Base-by-base conservation (phyloP, 2,113 vertebrate genomes). In the Galemys pyrenaicus region DNA sequence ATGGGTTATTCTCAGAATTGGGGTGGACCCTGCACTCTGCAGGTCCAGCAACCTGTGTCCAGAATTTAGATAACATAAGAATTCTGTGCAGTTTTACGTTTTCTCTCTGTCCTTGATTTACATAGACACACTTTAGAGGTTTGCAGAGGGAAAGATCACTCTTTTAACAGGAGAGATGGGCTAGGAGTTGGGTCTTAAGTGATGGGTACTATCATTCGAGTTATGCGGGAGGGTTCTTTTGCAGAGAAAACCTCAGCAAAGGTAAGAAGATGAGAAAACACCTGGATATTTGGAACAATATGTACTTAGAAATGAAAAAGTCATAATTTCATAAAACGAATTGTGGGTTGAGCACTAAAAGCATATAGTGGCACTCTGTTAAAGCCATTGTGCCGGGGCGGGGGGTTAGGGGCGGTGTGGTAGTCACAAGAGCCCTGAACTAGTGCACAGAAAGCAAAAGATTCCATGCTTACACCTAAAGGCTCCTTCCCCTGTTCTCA, bases 231-330 rank as follows among this genome's bases (percentile, higher is more conserved):
- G 44, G 49, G 19, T 2, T 89, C 93, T 89, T 74, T 79, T 67
- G 20, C 5, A 87, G 75, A 84, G 8, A 28, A 16, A 89, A 74
- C 6, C 70, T 44, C 22, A 77, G n/a, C 3, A 51, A 93, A 95
- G 9, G 37, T 78, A 84, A 62, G 32, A 68, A 82, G 22, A 39
- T 37, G 11, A 7, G 20, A 83, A 89, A 62, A 74, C 20, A 77
- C 24, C 56, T 68, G 49, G 10, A 7, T 95, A 64, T 73, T 71
- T 75, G 41, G 56, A 35, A 77, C 3, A 91, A 51, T 87, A 78
- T 80, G 16, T 41, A 39, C 70, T 88, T 79, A 81, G 65, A 89
- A 71, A 74, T 49, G 54, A 65, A 73, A 88, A 95, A 35, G 20
- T 2, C 35, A 13, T 24, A 35, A 26, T 37, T 94, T 70, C 37